Percentiles rank a stretch among this genome's conserved stretches.
Evolutionary conservation across 1,140 invertebrate species (phyloP).

Genomic region (Stegodyphus dumicola): DNA sequence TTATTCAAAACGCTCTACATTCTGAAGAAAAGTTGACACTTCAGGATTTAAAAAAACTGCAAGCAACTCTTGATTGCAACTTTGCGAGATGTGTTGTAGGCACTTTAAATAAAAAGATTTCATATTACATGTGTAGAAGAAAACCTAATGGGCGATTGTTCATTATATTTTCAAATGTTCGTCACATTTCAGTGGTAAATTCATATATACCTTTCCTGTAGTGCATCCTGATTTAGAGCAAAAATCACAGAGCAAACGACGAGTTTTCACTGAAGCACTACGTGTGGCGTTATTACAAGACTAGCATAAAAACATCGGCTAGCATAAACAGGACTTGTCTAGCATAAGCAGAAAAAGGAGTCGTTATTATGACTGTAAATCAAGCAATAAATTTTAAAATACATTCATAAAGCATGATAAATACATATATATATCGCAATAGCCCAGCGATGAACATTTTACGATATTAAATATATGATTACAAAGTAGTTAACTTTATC

Average conservation of each 20-base stretch:
- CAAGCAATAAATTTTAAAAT: conserved; percentile 13
- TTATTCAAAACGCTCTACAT: not conserved
- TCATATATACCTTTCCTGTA: not conserved
- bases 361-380: not conserved
- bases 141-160: conserved; percentile 1
- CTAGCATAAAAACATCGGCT: not conserved
- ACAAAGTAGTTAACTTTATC: conserved; percentile 2
- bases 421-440: conserved; percentile 10
- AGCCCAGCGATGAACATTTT: not conserved
- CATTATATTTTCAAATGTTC: conserved; percentile 19
- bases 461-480: not conserved
- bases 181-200: conserved; percentile 2
- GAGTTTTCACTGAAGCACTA: not conserved
- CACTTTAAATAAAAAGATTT: conserved; percentile 4
- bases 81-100: not conserved
- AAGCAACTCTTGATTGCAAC: conserved; percentile 9
- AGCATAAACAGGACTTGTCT: not conserved
- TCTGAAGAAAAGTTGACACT: conserved; percentile 12
- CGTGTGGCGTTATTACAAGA: not conserved
- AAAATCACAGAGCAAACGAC: not conserved
- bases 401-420: conserved; percentile 4
- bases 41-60: conserved; percentile 4
- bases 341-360: not conserved
- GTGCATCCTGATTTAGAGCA: not conserved
- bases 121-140: conserved; percentile 7